Percentiles rank a stretch among this genome's conserved stretches.
These are phyloP conservation scores for Pteronotus mesoamericanus DNA, from an alignment of 2,797 vertebrate species.

Conservation along the genomic window DNA sequence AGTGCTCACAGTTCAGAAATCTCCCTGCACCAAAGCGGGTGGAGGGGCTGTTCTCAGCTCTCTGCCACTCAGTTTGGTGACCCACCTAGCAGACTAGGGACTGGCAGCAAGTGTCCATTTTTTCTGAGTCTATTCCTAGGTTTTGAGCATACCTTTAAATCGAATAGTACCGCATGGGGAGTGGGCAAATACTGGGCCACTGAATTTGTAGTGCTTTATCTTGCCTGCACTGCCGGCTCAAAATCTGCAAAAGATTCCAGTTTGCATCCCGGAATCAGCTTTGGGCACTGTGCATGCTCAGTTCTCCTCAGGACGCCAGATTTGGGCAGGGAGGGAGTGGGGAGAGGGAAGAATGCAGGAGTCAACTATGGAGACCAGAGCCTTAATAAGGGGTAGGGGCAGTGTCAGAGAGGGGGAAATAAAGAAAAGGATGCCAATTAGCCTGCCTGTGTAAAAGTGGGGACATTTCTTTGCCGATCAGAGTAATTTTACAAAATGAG, in stretches of 20 bases:
- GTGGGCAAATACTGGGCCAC: constrained; percentile 39
- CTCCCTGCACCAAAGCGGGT: constrained; percentile 50
- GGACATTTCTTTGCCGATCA: neutral
- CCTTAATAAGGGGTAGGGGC: constrained; percentile 37
- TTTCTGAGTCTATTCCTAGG: neutral
- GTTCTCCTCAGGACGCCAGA: constrained; percentile 45
- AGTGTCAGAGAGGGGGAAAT: neutral
- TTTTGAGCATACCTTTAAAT: constrained; percentile 20
- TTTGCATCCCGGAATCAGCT: constrained; percentile 50
- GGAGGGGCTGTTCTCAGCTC: constrained; percentile 33
- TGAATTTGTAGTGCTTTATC: constrained; percentile 61
- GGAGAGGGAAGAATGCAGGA: constrained; percentile 39
- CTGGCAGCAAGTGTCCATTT: neutral
- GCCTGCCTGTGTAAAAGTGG: neutral
- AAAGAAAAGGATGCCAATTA: neutral
- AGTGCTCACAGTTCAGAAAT: constrained; percentile 27
- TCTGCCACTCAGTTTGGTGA: constrained; percentile 31
- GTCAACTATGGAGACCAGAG: neutral
- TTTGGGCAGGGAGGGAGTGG: constrained; percentile 53
- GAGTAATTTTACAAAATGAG: constrained; percentile 22
- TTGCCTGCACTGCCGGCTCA: constrained; percentile 33
- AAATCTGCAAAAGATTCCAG: constrained; percentile 59
- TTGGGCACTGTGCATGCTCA: constrained; percentile 71
- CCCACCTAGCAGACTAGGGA: constrained; percentile 33
- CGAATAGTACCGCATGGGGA: neutral